Evolutionary conservation across 2,113 vertebrate species (phyloP).

Genomic region (Ursus arctos): DNA sequence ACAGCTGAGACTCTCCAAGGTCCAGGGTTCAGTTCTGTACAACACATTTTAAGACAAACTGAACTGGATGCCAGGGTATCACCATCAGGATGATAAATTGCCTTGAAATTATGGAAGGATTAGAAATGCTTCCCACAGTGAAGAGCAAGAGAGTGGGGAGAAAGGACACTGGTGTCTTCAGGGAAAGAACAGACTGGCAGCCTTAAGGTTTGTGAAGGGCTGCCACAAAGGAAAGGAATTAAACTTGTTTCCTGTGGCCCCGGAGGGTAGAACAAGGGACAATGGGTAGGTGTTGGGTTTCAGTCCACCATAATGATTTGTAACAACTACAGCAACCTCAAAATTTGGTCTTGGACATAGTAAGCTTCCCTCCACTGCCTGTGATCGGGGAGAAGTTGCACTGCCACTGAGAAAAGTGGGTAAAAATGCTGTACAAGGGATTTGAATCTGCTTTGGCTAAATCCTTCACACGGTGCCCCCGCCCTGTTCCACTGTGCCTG

Average conservation of each 20-base stretch:
- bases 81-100: neutral
- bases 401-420: too few species aligned
- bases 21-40: neutral
- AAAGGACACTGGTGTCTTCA: neutral
- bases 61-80: neutral
- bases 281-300: neutral
- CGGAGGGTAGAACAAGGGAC: too few species aligned
- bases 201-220: neutral
- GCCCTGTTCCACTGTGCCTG: neutral
- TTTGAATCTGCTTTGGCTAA: neutral
- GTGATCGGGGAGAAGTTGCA: neutral
- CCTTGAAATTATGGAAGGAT: neutral
- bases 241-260: neutral
- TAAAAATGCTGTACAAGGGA: neutral
- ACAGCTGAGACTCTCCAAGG: neutral
- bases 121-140: neutral
- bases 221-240: neutral
- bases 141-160: neutral
- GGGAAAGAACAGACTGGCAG: neutral
- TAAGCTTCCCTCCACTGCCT: too few species aligned
- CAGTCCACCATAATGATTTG: neutral
- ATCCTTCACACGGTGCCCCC: neutral
- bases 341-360: neutral
- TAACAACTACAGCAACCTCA: neutral
- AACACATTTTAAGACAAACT: neutral